Evolutionary conservation across 1,140 invertebrate species (phyloP), one percentile per base, ranked within the genome.

Genomic region (Chymomyza costata): DNA sequence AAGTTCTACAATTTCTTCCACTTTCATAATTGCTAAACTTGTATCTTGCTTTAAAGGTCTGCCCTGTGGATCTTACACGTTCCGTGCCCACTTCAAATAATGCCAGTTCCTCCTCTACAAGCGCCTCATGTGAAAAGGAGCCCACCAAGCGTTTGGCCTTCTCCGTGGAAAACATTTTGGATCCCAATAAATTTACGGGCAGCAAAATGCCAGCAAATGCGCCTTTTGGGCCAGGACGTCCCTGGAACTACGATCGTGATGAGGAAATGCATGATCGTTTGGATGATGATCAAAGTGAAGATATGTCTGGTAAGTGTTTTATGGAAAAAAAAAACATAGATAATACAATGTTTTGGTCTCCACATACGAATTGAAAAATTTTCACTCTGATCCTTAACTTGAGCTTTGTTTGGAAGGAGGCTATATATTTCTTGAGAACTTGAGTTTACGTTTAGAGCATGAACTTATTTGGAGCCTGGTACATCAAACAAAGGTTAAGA

Each of bases 151-250:
- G 90, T 37, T 86, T 95, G 40, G 92, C 93, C 0, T 97, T 96
- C 85, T 95, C 94, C 2, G 94, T 97, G 3, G 94, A 96, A 86
- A 96, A 97, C 83, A 96, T 97, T 48, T 86, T 97, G 21, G 94
- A 96, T 83, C 94, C 94, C 0, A 95, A 92, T 54, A 96, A 96
- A 85, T 96, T 96, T 82, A 95, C 93, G 6, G 94, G 94, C 2
- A 86, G 66, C 61, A 62, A 82, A 58, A 38, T 80, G 49, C 51
- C 54, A 14, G 32, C 39, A 1, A 35, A 48, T 8, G 37, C 51
- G 15, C 45, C 65, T 14, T 71, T 69, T 2, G 71, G 62, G 1
- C 61, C 71, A 48, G 46, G 68, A 1, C 86, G 86, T 51, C 86
- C 85, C 49, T 88, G 86, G 78, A 73, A 66, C 61, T 87, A 89